These are phyloP conservation scores for Corythoichthys intestinalis DNA, from an alignment of 2,113 vertebrate genomes.

Conservation along the genomic window DNA sequence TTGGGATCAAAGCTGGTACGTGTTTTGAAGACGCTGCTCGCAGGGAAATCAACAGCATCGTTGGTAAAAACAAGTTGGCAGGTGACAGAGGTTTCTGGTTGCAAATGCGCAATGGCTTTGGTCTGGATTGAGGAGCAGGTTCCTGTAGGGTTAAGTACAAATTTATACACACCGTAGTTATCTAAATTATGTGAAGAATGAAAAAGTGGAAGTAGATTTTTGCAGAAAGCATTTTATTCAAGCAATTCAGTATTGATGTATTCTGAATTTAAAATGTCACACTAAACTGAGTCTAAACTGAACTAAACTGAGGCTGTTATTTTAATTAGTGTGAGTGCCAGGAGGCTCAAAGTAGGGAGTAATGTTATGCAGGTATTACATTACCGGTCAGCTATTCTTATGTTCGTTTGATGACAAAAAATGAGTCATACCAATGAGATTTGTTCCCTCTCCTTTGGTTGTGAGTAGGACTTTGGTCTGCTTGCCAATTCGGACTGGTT, in stretches of 20 bases:
- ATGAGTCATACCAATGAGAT: conserved; percentile 79
- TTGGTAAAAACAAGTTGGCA: conserved; percentile 84
- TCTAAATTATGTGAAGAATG: neutral
- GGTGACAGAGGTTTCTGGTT: conserved; percentile 77
- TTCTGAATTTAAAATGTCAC: neutral
- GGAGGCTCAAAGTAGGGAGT: neutral
- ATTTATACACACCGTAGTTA: neutral
- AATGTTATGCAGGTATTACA: neutral
- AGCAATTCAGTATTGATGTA: neutral
- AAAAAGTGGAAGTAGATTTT: neutral
- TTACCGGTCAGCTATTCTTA: neutral
- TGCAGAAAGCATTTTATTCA: neutral
- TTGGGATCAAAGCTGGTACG: conserved; percentile 77
- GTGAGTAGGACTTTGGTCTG: conserved; percentile 76
- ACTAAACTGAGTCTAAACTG: neutral
- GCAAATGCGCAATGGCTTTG: conserved; percentile 73
- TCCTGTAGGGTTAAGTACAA: conserved; percentile 62
- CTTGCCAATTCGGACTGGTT: conserved; percentile 58
- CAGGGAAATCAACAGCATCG: conserved; percentile 74
- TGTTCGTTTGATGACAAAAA: neutral
- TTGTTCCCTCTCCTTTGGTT: conserved; percentile 77
- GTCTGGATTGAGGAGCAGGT: conserved; percentile 79
- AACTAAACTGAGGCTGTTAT: neutral
- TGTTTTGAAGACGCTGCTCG: conserved; percentile 75
- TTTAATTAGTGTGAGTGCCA: neutral